Evolutionary conservation across 2,888 invertebrate species (phyloP).

Genomic region (Neoascia interrupta): DNA sequence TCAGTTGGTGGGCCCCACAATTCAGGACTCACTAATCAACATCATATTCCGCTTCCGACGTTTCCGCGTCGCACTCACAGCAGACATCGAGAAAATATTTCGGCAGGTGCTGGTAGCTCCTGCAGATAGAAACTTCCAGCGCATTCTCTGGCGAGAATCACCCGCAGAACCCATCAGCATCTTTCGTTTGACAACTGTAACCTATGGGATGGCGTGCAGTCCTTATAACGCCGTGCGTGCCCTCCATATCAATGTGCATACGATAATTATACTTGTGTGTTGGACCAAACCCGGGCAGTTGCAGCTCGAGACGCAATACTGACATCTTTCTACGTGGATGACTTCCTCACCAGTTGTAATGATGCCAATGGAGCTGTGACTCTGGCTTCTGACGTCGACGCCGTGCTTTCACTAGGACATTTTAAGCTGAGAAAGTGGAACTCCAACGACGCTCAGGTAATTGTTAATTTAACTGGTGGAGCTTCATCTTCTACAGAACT

Average conservation of each 20-base stretch:
- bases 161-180: not conserved
- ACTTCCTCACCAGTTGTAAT: not conserved
- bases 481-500: constrained; percentile 1
- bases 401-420: not conserved
- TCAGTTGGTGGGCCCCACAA: not conserved
- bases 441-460: not conserved
- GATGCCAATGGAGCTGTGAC: not conserved
- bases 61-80: not conserved
- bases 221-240: not conserved
- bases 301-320: not conserved
- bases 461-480: not conserved
- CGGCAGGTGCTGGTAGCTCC: not conserved
- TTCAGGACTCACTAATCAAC: not conserved
- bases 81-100: not conserved
- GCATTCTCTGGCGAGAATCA: not conserved
- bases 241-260: not conserved
- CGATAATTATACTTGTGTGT: not conserved
- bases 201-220: not conserved
- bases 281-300: not conserved
- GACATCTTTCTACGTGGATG: not conserved
- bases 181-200: not conserved
- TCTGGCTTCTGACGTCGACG: not conserved
- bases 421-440: not conserved
- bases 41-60: not conserved
- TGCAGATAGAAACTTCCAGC: not conserved